phyloP scores from a whole-genome alignment of 2,113 vertebrate species.

The Mobula hypostoma region DNA sequence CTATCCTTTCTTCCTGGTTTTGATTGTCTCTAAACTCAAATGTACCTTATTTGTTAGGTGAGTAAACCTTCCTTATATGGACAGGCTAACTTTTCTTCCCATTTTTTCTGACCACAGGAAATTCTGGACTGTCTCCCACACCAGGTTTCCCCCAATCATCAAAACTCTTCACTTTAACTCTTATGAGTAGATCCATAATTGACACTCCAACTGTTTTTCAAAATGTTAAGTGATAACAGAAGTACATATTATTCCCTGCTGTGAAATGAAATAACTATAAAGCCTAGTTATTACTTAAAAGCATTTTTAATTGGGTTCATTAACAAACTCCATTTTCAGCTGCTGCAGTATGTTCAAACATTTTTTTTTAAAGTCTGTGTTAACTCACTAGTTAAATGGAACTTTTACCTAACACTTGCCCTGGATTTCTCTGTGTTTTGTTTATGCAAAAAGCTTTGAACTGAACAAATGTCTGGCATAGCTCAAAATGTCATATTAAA shows the following conservation, averaged over 20 bases:
- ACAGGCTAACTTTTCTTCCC: not conserved
- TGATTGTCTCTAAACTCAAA: not conserved
- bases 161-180: not conserved
- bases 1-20: not conserved
- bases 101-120: not conserved
- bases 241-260: not conserved
- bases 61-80: not conserved
- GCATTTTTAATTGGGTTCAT: not conserved
- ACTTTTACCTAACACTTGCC: not conserved
- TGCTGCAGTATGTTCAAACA: not conserved
- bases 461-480: not conserved
- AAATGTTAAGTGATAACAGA: not conserved
- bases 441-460: not conserved
- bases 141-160: not conserved
- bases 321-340: not conserved
- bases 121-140: not conserved
- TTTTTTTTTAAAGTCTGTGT: not conserved
- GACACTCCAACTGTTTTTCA: not conserved
- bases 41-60: not conserved
- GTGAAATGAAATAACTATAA: not conserved
- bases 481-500: not conserved
- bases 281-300: not conserved
- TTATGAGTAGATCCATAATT: not conserved
- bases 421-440: not conserved
- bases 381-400: not conserved